Evolutionary conservation across 2,797 vertebrate genomes (phyloP).

Genomic region (Acanthurus lineatus): DNA sequence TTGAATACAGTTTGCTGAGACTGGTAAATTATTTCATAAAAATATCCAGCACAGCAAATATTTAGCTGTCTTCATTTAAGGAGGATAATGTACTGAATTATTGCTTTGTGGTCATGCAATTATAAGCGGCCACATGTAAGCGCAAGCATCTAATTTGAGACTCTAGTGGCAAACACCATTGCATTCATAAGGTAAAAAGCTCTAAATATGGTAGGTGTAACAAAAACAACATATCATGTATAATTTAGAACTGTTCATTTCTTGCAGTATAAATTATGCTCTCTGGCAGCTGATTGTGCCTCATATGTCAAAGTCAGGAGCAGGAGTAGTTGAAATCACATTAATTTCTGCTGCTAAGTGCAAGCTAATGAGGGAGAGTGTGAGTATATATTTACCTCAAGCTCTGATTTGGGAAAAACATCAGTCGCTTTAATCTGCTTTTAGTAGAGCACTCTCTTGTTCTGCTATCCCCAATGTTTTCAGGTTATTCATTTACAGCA

Average conservation of each 20-base stretch:
- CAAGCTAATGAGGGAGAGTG: background rate
- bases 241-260: background rate
- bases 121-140: too few species aligned
- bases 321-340: background rate
- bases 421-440: slow-evolving; percentile 48
- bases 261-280: background rate
- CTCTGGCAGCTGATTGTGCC: background rate
- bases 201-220: background rate
- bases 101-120: too few species aligned
- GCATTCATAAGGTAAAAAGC: background rate
- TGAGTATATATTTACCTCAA: slow-evolving; percentile 14
- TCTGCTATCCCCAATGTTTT: slow-evolving; percentile 39
- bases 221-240: background rate
- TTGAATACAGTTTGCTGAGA: background rate
- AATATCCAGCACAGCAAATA: background rate
- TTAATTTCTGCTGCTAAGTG: background rate
- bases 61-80: background rate
- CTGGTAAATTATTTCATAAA: background rate
- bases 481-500: slow-evolving; percentile 42
- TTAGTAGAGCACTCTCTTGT: slow-evolving; percentile 31
- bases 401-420: slow-evolving; percentile 42
- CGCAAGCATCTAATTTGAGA: too few species aligned
- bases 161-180: too few species aligned
- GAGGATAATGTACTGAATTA: too few species aligned
- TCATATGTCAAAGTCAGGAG: background rate